A percentile compares a stretch with the other conserved stretches of the same genome.
Conservation (phyloP, 1,140 invertebrate genomes). For the Akabosia matsudoensis region DNA sequence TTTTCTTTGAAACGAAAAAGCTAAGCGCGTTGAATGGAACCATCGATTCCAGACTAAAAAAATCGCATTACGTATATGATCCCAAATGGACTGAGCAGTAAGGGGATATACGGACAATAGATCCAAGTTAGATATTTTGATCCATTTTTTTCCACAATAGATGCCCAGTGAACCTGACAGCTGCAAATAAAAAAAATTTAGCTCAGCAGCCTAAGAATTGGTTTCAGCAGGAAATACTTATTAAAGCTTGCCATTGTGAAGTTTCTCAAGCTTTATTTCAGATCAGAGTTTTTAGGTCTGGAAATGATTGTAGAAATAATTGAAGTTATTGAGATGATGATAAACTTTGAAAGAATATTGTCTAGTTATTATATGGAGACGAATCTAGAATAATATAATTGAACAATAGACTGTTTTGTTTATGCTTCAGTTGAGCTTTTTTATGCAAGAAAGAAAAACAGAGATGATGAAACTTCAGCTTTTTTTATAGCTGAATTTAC, state of each 20-base stretch:
- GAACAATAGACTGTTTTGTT: not conserved
- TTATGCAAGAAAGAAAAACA: not conserved
- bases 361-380: not conserved
- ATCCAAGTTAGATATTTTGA: not conserved
- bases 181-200: not conserved
- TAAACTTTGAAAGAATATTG: constrained; percentile 1
- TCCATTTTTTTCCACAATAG: too few relatives aligned
- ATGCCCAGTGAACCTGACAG: constrained; percentile 14
- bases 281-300: not conserved
- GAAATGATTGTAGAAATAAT: constrained; percentile 1
- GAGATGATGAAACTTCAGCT: not conserved
- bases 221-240: too few relatives aligned
- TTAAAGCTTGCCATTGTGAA: too few relatives aligned
- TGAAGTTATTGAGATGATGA: constrained; percentile 7
- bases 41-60: too few relatives aligned
- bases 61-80: too few relatives aligned
- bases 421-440: constrained; percentile 4
- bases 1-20: too few relatives aligned
- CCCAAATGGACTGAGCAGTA: not conserved
- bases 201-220: not conserved
- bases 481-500: not conserved
- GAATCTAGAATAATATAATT: too few relatives aligned
- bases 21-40: too few relatives aligned
- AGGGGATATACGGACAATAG: not conserved
- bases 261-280: too few relatives aligned